Evolutionary conservation across 2,113 vertebrate species (phyloP).

Genomic region (Cryptoleucopteryx plumbea): DNA sequence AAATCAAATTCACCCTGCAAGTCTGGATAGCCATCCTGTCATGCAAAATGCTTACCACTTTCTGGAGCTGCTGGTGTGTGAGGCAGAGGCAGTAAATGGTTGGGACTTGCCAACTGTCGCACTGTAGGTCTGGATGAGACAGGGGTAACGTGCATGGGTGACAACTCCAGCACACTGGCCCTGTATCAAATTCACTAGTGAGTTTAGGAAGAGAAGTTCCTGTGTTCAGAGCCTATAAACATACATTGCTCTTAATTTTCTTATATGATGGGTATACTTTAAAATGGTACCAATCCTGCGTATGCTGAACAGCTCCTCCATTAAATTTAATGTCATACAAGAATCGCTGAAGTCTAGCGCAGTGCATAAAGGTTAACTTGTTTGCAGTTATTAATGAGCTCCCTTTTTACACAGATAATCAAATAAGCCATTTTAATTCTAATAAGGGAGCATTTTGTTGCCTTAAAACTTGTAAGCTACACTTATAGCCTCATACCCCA

Average conservation of each 20-base stretch:
- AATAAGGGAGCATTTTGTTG: background rate
- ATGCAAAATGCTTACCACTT: background rate
- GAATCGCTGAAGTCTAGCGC: background rate
- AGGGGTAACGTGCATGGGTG: background rate
- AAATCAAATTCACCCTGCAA: background rate
- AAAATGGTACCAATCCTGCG: background rate
- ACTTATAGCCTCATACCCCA: background rate
- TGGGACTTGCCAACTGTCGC: background rate
- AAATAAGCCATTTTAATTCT: background rate
- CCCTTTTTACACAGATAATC: background rate
- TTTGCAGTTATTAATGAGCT: fast-evolving
- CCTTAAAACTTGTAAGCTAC: background rate
- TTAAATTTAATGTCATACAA: background rate
- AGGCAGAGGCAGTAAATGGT: background rate
- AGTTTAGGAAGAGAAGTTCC: background rate
- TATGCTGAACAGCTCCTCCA: background rate
- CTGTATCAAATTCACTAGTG: background rate
- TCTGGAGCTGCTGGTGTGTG: background rate
- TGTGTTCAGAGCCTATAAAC: background rate
- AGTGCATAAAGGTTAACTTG: background rate
- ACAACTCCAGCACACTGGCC: background rate
- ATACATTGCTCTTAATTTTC: background rate
- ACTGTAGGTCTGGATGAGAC: background rate
- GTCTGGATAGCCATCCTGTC: background rate
- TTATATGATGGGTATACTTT: background rate